phyloP scores from a whole-genome alignment of 2,113 vertebrate species.

The Hippocampus comes region DNA sequence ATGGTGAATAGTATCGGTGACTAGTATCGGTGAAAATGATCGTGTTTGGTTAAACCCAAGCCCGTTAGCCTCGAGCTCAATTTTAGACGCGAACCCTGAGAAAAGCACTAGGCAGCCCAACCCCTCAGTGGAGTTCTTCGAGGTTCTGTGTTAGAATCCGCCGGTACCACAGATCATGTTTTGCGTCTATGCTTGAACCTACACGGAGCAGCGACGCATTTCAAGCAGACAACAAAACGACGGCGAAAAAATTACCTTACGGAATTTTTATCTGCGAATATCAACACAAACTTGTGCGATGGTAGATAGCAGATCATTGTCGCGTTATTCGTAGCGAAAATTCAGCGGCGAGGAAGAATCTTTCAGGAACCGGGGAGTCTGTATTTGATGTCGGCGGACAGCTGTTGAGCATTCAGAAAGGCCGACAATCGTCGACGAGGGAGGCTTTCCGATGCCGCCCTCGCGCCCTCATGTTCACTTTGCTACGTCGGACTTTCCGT shows the following conservation, averaged over 20 bases:
- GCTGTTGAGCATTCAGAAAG: slow-evolving; percentile 29
- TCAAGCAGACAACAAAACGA: too few relatives aligned
- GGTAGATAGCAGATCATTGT: neutral
- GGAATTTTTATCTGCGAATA: neutral
- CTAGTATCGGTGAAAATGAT: slow-evolving; percentile 44
- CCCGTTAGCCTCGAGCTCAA: slow-evolving; percentile 48
- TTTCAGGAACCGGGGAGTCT: slow-evolving; percentile 23
- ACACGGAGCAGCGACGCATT: too few relatives aligned
- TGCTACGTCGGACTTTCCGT: slow-evolving; percentile 68
- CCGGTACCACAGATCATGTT: too few relatives aligned
- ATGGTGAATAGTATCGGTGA: slow-evolving; percentile 1
- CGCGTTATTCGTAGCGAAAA: slow-evolving; percentile 44
- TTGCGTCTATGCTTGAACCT: too few relatives aligned
- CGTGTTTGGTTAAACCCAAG: slow-evolving; percentile 54
- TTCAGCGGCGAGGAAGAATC: slow-evolving; percentile 45
- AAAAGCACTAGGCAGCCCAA: slow-evolving; percentile 55
- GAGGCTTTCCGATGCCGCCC: slow-evolving; percentile 63
- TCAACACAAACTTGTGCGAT: neutral
- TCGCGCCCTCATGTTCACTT: slow-evolving; percentile 57
- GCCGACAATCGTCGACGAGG: slow-evolving; percentile 44
- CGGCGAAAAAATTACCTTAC: too few relatives aligned
- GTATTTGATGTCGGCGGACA: slow-evolving; percentile 67
- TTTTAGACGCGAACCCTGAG: slow-evolving; percentile 56
- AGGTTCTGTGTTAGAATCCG: too few relatives aligned
- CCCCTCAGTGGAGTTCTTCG: slow-evolving; percentile 41